Evolutionary conservation across 2,113 vertebrate species (phyloP), one percentile per base, ranked within the genome.

Genomic region (human): DNA sequence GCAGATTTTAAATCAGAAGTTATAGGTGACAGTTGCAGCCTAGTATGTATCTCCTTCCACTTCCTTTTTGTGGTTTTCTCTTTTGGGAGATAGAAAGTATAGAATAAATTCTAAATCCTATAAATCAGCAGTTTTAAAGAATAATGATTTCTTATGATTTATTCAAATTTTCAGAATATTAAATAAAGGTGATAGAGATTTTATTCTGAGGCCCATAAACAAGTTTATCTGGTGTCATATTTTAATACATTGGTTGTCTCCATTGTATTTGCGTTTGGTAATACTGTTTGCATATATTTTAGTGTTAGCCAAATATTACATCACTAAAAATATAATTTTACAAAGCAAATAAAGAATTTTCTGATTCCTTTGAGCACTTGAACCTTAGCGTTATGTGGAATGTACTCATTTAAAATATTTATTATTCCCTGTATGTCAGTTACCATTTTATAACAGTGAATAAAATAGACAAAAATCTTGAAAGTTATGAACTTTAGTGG

Each of bases 61-160:
- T 92, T 96, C 78, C 64, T 90, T 94, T 94, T 92, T 90, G 17
- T 90, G 59, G 8, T 85, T 96, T 86, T 83, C 22, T 93, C 80
- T 75, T 57, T 43, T 16, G 18, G 17, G 61, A 55, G 25, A 27
- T 61, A 25, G 16, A 68, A 68, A 70, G 30, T 92, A 22, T n/a
- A 85, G 35, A 88, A 5, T 85, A 87, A 93, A 72, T 90, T 25
- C 43, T 90, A 64, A 92, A 40, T 94, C 13, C n/a, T 25, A 59
- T 55, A 57, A 78, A 61, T 4, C 75, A 85, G 30, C 32, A 72
- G 43, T 86, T 81, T 43, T 85, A 92, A 27, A 79, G 70, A 61
- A 52, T 64, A 80, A 38, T 84, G 30, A 64, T 73, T 72, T 93
- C 38, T 89, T 84, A 35, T 12, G 40, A 92, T 83, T 91, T 96